Evolutionary conservation across 2,888 invertebrate species (phyloP), one percentile per base, ranked within the genome.

Genomic region (Mesorhabditis sp.): DNA sequence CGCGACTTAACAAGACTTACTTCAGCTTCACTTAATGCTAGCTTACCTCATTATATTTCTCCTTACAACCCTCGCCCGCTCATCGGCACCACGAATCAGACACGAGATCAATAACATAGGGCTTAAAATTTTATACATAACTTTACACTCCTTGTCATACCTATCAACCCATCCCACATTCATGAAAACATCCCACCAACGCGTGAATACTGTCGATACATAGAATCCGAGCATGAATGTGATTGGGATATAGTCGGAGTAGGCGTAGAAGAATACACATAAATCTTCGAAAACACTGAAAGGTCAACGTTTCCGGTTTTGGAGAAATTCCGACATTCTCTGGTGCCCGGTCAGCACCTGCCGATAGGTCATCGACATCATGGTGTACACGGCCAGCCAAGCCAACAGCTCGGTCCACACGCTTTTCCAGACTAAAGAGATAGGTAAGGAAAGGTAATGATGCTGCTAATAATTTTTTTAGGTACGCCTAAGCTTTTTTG

Each of bases 121-220:
- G 7, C 82, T 82, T 61, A 58, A 80, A 28, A 28, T 28, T 15
- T 63, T 63, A 15, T 15, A 15, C 10, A 13, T 15, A n/a, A 4
- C 44, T 13, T 7, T 28, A 72, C 43, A 28, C 70, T 70, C 45
- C 42, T 13, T 15, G 43, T 72, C 75, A 43, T 62, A 82, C 82
- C 81, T 80, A 72, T 84, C 84, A 61, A 84, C 81, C 84, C 84
- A 84, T 62, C 84, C 84, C 41, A 84, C 74, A 68, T 84, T 84
- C 61, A 78, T 78, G 72, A 84, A 83, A 41, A 83, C 79, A 13
- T 77, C 74, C 75, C 76, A 75, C 80, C 80, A 80, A 3, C 80
- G 69, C 2, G 71, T 76, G 70, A 82, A 84, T 4, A 84, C 83
- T 4, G 81, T 77, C 4, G 81, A 79, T 2, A 84, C 84, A 70